Evolutionary conservation across 1,140 invertebrate species (phyloP).

Genomic region (Scaptomyza hsui): DNA sequence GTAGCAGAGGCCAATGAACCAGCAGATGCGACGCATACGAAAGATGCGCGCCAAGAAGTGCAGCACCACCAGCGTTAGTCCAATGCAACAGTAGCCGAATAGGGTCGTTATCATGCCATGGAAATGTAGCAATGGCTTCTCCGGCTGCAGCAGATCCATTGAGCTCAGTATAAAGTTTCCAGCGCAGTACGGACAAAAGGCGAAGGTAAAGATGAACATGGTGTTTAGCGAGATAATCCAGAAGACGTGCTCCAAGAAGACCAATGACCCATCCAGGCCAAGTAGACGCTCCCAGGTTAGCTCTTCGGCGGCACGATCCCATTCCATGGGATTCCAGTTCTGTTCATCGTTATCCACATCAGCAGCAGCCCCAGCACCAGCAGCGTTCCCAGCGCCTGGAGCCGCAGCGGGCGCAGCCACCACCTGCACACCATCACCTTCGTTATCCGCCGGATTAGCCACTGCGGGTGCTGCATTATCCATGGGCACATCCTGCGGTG

Average conservation of each 20-base stretch:
- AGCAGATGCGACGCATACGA: slow-evolving; percentile 91
- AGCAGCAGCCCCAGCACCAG: slow-evolving; percentile 73
- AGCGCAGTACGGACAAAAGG: slow-evolving; percentile 98
- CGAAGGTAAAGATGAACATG: slow-evolving; percentile 96
- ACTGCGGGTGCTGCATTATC: slow-evolving; percentile 65
- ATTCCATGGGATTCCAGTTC: slow-evolving; percentile 99
- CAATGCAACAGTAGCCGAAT: slow-evolving; percentile 96
- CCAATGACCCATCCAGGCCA: slow-evolving; percentile 97
- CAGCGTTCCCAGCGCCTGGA: slow-evolving; percentile 13
- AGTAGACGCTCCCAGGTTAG: slow-evolving; percentile 98
- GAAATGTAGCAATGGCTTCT: slow-evolving; percentile 91
- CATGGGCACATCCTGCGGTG: slow-evolving; percentile 77
- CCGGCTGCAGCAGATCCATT: slow-evolving; percentile 91
- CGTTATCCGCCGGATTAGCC: slow-evolving; percentile 55
- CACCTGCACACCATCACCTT: slow-evolving; percentile 25
- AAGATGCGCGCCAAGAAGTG: slow-evolving; percentile 91
- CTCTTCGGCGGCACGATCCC: slow-evolving; percentile 98
- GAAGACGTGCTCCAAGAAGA: slow-evolving; percentile 99
- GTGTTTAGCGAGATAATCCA: slow-evolving; percentile 99
- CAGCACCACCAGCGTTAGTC: slow-evolving; percentile 91
- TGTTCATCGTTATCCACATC: slow-evolving; percentile 89
- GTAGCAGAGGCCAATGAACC: slow-evolving; percentile 96
- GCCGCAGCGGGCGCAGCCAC: slow-evolving; percentile 12
- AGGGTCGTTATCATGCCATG: slow-evolving; percentile 96
- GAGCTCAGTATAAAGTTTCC: slow-evolving; percentile 92